Evolutionary conservation across 2,888 invertebrate species (phyloP).

Genomic region (Phytoseiulus persimilis): DNA sequence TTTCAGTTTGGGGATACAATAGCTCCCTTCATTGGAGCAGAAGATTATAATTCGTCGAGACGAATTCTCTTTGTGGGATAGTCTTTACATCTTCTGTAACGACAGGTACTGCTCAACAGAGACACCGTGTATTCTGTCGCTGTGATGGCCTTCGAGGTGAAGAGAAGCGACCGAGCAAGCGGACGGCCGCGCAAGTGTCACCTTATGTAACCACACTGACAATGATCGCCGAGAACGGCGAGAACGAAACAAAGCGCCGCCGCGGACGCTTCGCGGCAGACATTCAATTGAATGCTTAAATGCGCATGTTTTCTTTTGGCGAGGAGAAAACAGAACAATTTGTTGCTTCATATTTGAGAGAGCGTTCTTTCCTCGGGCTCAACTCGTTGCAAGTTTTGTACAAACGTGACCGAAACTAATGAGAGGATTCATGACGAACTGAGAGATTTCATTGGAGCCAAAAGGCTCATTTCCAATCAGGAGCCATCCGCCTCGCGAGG

Average conservation of each 20-base stretch:
- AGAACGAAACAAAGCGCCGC: background rate
- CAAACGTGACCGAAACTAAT: no score
- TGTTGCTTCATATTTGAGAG: background rate
- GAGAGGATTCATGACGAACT: no score
- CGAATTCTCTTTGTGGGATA: background rate
- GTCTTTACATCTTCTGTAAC: conserved; percentile 5
- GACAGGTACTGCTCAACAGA: background rate
- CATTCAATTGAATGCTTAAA: background rate
- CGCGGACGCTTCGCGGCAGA: background rate
- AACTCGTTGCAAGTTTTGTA: no score
- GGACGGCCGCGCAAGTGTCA: background rate
- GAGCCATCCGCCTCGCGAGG: no score
- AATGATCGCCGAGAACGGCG: background rate
- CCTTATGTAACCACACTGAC: background rate
- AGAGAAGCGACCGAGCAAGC: background rate
- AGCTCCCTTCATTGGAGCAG: background rate
- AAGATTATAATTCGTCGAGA: background rate
- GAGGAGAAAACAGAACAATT: background rate
- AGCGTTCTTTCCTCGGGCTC: background rate
- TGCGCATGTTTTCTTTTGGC: background rate
- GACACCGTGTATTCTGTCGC: background rate
- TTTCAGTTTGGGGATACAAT: background rate
- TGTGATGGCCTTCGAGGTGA: background rate
- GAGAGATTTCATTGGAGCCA: no score
- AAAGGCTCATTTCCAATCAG: no score